Base-by-base conservation (phyloP, 1,140 invertebrate genomes). In the Nixonia krombeini region DNA sequence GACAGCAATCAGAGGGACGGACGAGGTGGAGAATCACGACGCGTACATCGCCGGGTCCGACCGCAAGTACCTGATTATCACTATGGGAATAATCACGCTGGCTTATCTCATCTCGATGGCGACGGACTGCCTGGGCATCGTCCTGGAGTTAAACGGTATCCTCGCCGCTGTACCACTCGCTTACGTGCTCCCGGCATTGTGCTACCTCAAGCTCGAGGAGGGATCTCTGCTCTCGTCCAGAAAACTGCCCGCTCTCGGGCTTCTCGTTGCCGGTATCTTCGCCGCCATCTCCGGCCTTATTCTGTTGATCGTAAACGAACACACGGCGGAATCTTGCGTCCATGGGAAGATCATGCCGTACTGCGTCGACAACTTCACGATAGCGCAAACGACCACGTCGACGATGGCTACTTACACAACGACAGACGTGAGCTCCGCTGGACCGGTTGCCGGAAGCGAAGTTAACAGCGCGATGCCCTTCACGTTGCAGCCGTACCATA, bases 71-170 rank as follows among this genome's bases (percentile, higher is more conserved):
- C 79, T 90, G 69, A 80, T 89, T 31, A 88, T 94, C 33, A 96
- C 94, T 1, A 80, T 94, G 63, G 80, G 87, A 10, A 92, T 96
- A 74, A 89, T 94, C 13, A 75, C 86, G 10, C 77, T 88, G 16
- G 89, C 92, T 7, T 94, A 92, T 78, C 80, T 93, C 7, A 87
- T 95, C 47, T 96, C 94, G 12, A 93, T 95, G 85, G 86, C 91
- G 51, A 96, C 94, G 15, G 93, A 95, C 76, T 96, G 94, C 82
- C 87, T 96, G 2, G 93, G 93, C 3, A 88, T 95, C 25, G 94
- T 95, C 8, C 82, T 96, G 55, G 93, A 95, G 82, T 76, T 96
- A 28, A 96, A 96, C 84, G 94, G 94, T 49, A 91, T 96, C 6
- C 66, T 95, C 17, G 91, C 92, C 4, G 94, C 94, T 5, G 92